Conservation (phyloP, 2,113 vertebrate species). For the Crocuta crocuta region DNA sequence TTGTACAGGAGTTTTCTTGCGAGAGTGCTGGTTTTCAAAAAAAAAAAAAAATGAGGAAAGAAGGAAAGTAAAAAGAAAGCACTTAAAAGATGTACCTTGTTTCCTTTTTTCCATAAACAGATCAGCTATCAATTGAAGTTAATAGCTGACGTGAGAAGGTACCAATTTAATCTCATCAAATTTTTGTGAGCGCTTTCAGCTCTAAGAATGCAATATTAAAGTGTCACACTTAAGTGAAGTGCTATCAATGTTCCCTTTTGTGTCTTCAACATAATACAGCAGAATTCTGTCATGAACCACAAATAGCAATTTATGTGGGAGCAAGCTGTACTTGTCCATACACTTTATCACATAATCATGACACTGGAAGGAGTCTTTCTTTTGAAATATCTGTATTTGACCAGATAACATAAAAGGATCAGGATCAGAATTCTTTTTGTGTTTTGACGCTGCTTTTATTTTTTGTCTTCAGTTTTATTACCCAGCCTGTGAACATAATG, state of each 20-base stretch:
- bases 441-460: background rate
- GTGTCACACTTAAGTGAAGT: slow-evolving; percentile 36
- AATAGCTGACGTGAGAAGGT: background rate
- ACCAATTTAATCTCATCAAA: slow-evolving; percentile 40
- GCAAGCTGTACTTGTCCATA: background rate
- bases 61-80: background rate
- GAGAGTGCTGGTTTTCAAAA: background rate
- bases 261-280: background rate
- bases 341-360: background rate
- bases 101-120: background rate
- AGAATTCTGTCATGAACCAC: background rate
- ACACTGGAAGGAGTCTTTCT: background rate
- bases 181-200: background rate
- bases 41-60: too few relatives aligned
- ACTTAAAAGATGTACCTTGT: background rate
- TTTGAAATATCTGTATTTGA: slow-evolving; percentile 24
- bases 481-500: background rate
- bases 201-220: slow-evolving; percentile 20
- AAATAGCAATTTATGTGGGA: background rate
- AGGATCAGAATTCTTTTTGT: background rate
- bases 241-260: slow-evolving; percentile 34
- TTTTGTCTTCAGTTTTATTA: background rate
- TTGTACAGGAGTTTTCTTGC: background rate
- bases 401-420: background rate
- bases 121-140: slow-evolving; percentile 29